Conservation (phyloP, 1,140 invertebrate genomes). For the Drosophila repletoides region DNA sequence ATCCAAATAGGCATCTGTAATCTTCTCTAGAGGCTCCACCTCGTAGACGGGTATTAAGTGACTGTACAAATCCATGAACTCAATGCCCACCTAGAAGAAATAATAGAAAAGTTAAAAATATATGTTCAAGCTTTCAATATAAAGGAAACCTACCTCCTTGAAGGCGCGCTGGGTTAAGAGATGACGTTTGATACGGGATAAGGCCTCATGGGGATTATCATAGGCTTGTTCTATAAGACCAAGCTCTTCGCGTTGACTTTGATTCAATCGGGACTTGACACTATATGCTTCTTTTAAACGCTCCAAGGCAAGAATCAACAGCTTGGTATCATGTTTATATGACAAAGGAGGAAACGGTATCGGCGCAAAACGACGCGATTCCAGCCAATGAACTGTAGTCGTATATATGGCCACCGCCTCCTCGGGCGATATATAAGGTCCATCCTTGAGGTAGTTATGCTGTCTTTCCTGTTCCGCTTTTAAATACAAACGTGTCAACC, state of each 20-base stretch:
- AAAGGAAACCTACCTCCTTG: constrained; percentile 89
- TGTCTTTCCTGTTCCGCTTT: constrained; percentile 99
- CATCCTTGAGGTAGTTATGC: constrained; percentile 99
- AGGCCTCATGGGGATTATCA: constrained; percentile 99
- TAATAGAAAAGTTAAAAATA: not conserved
- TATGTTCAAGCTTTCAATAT: not conserved
- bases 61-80: constrained; percentile 99
- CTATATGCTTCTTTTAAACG: constrained; percentile 99
- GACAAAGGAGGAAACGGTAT: constrained; percentile 99
- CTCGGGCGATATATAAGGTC: constrained; percentile 99
- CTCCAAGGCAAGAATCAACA: constrained; percentile 98
- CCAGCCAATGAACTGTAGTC: constrained; percentile 99
- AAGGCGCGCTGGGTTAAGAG: constrained; percentile 98
- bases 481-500: constrained; percentile 97
- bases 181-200: constrained; percentile 99
- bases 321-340: constrained; percentile 99
- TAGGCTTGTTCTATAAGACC: constrained; percentile 99
- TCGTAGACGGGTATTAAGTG: constrained; percentile 99
- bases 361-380: constrained; percentile 98
- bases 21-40: constrained; percentile 99
- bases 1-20: constrained; percentile 98
- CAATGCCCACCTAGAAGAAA: constrained; percentile 93
- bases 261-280: constrained; percentile 98
- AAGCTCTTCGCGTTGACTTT: constrained; percentile 99
- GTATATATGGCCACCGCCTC: constrained; percentile 99